Evolutionary conservation across 1,140 invertebrate genomes (phyloP), one percentile per base, ranked within the genome.

Genomic region (Onthophagus taurus): DNA sequence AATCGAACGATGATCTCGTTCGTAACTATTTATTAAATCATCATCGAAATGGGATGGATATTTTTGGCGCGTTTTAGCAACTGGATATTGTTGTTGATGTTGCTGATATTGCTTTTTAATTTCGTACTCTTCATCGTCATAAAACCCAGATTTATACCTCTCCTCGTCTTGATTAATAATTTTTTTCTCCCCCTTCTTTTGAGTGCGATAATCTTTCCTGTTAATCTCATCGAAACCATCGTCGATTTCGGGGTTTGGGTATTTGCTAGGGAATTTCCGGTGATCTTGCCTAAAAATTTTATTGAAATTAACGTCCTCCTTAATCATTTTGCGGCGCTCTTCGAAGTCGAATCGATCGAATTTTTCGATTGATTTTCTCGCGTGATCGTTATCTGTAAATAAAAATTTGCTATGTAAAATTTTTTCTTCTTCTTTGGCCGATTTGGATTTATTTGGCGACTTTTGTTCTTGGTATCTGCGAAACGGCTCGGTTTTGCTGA

Each of bases 201-300:
- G 16, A 7, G 16, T 14, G 7, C 37, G 23, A 24, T 5, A 39
- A 3, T 26, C 24, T 45, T 51, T 51, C 49, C 53, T 48, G 16
- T 55, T 49, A 43, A 51, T 55, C 39, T 59, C 59, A 31, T 61
- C 58, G 35, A 59, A 59, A n/a, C 55, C 59, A 31, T 58, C 55
- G 44, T 59, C 58, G 7, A 59, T 52, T 19, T 34, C 26, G 13
- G 23, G 38, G n/a, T 44, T 44, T 23, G 38, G 35, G 38, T 45
- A 47, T 9, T 33, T 44, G 24, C 21, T 44, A n/a, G n/a, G n/a
- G 39, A 12, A 45, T 42, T 38, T 31, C 30, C n/a, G 38, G 23
- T 24, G 44, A 29, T 20, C 21, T 24, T 24, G 35, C 31, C 4
- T 45, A 12, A 13, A 19, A 16, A 24, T 29, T 2, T 21, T 17